phyloP scores from a whole-genome alignment of 1,140 invertebrate species.

The Dendrolimus punctatus region DNA sequence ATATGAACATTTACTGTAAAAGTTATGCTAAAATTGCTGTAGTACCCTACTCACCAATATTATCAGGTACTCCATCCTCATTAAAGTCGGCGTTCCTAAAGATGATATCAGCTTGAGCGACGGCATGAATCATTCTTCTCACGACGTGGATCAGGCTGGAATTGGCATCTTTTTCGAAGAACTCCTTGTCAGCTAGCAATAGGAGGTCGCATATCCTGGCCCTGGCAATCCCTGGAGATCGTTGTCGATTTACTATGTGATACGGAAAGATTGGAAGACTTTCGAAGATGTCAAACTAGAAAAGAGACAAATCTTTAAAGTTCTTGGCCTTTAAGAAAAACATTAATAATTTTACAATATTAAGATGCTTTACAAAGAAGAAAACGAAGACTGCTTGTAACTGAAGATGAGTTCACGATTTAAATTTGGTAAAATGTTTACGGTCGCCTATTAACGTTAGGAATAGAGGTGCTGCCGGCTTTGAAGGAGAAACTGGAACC shows the following conservation, averaged over 20 bases:
- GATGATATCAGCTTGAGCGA: slow-evolving; percentile 56
- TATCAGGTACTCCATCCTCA: slow-evolving; percentile 57
- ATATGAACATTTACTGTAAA: too few species aligned
- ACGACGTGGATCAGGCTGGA: slow-evolving; percentile 51
- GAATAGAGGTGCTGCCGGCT: too few species aligned
- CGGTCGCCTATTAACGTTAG: too few species aligned
- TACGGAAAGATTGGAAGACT: slow-evolving; percentile 30
- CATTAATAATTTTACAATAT: too few species aligned
- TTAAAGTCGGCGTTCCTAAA: slow-evolving; percentile 59
- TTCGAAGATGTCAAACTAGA: slow-evolving; percentile 5
- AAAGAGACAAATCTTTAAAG: background rate
- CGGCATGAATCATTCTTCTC: slow-evolving; percentile 51
- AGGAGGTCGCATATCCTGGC: slow-evolving; percentile 53
- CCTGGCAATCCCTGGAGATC: slow-evolving; percentile 29
- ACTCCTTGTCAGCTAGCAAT: slow-evolving; percentile 50
- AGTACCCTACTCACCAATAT: slow-evolving; percentile 41
- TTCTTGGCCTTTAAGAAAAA: too few species aligned
- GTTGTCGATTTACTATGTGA: slow-evolving; percentile 27
- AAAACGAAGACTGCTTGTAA: too few species aligned
- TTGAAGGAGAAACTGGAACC: too few species aligned
- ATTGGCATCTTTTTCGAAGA: slow-evolving; percentile 52
- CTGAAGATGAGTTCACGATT: too few species aligned
- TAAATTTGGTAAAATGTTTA: too few species aligned
- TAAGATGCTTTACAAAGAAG: too few species aligned
- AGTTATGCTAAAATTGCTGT: background rate